Conservation (phyloP, 2,888 invertebrate genomes). For the Ochropacha duplaris region DNA sequence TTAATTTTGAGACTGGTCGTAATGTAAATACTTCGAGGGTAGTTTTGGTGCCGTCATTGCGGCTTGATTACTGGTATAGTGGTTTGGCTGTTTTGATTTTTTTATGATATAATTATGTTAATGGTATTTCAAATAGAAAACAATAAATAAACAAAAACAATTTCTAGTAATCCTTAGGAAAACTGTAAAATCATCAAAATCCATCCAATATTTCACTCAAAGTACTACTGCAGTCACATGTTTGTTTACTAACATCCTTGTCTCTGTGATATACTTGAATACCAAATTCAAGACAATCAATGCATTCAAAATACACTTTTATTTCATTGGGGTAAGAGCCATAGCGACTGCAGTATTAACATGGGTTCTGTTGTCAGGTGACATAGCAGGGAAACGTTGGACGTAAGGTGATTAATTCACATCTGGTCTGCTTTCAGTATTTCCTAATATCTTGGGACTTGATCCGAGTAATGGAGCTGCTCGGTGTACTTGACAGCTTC, state of each 20-base stretch:
- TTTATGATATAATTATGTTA: conserved; percentile 28
- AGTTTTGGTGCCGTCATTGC: conserved; percentile 68
- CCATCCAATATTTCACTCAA: neutral
- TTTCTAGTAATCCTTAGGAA: no score
- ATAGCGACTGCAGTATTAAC: neutral
- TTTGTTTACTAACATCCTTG: neutral
- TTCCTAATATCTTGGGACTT: conserved; percentile 39
- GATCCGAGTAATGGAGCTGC: conserved; percentile 23
- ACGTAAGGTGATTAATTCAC: conserved; percentile 56
- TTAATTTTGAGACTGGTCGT: conserved; percentile 74
- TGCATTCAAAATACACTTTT: neutral
- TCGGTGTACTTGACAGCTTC: conserved; percentile 16
- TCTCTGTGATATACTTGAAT: neutral
- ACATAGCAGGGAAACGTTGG: conserved; percentile 34
- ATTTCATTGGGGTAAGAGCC: neutral
- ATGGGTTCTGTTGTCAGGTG: conserved; percentile 43
- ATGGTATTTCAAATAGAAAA: neutral
- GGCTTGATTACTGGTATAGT: conserved; percentile 61
- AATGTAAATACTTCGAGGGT: conserved; percentile 74
- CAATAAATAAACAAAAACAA: neutral
- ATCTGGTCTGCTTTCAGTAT: conserved; percentile 47
- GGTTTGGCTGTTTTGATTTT: conserved; percentile 42
- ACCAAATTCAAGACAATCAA: neutral
- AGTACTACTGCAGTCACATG: neutral
- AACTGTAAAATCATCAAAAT: no score